A percentile compares a stretch with the other conserved stretches of the same genome.
These are phyloP conservation scores for Parnassius glacialis DNA, from an alignment of 2,888 invertebrate genomes.

Conservation along the genomic window DNA sequence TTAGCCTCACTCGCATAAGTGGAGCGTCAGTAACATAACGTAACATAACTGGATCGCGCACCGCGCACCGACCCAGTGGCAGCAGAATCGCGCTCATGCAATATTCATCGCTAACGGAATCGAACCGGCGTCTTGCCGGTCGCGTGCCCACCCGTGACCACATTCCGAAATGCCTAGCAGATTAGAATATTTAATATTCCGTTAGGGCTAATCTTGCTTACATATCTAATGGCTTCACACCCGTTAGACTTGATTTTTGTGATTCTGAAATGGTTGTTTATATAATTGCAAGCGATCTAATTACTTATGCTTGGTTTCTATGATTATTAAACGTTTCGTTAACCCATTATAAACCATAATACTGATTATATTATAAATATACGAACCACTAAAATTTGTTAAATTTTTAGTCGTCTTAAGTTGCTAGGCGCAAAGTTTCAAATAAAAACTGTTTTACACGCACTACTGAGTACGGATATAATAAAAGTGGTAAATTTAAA, in stretches of 20 bases:
- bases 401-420: too few species aligned
- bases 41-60: neutral
- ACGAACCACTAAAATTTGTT: too few species aligned
- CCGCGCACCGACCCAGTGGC: neutral
- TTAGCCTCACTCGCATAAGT: neutral
- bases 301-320: neutral
- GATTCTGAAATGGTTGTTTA: neutral
- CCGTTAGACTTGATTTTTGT: neutral
- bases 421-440: too few species aligned
- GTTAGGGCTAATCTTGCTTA: slow-evolving; percentile 8
- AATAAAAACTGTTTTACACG: too few species aligned
- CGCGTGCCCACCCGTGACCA: neutral
- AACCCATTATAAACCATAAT: too few species aligned
- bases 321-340: neutral
- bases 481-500: too few species aligned
- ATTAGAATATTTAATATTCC: slow-evolving; percentile 6
- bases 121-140: slow-evolving; percentile 35
- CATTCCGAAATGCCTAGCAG: slow-evolving; percentile 6
- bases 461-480: too few species aligned
- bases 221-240: neutral
- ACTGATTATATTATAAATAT: too few species aligned
- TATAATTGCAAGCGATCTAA: neutral
- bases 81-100: slow-evolving; percentile 33
- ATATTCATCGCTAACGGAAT: slow-evolving; percentile 49
- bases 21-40: neutral